Evolutionary conservation across 2,113 vertebrate genomes (phyloP), one percentile per base, ranked within the genome.

Genomic region (Pipa parva): DNA sequence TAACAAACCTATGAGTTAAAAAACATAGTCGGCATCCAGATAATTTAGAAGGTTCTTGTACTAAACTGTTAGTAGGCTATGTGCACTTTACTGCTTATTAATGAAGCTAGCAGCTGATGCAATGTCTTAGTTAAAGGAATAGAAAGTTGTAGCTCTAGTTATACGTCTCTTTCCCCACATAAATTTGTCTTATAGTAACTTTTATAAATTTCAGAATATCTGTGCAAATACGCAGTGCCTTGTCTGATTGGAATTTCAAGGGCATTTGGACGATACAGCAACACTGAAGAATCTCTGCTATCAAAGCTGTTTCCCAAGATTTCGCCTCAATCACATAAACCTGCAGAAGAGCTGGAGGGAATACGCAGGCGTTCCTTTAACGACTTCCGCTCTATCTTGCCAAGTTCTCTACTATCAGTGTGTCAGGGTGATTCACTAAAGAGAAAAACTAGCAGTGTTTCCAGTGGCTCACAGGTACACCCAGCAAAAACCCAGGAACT

Each of bases 381-480:
- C 57, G 96, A 98, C 74, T 98, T 98, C 72, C 88, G 94, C 39
- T 96, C 96, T 7, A 98, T 98, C 77, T 79, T 98, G 46, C 96
- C 96, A 13, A 93, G 91, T 77, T 93, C 92, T 2, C 80, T 98
- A 18, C 88, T 98, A 25, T 89, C 89, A 0, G 92, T 89, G 68
- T 97, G 90, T 74, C 94, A 94, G 75, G 89, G 91, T 37, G 92
- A 93, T 75, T 85, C 87, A 3, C 75, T 97, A 17, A 92, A 92
- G 77, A 87, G 88, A 63, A 92, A 92, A 13, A 75, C 88, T 3
- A 83, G 82, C 77, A 91, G 85, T 4, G 82, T 87, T 1, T 92
- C 90, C 76, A 94, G 88, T 65, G 86, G 91, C 36, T 89, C 92
- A 0, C 95, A 97, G 79, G 95, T 97, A 73, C 12, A 79, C 5